phyloP scores from a whole-genome alignment of 2,113 vertebrate species.

The Paramisgurnus dabryanus region DNA sequence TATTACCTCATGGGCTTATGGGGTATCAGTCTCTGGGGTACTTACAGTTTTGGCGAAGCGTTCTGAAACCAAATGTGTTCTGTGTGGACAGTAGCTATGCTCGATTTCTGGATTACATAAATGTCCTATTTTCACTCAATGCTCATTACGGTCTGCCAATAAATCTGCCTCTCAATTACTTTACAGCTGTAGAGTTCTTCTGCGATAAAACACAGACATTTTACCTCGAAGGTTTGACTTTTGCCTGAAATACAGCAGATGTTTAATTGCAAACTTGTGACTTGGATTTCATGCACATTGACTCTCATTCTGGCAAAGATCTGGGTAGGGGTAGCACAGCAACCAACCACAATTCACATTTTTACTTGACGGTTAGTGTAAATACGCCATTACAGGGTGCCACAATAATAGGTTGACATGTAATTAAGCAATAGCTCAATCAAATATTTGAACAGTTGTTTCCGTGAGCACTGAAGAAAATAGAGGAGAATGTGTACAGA shows the following conservation, averaged over 20 bases:
- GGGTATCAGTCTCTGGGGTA: conserved; percentile 47
- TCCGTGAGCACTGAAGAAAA: neutral
- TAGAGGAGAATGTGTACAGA: neutral
- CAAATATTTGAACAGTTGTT: neutral
- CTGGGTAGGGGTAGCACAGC: neutral
- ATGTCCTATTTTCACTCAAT: conserved; percentile 1
- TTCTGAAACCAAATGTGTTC: conserved; percentile 30
- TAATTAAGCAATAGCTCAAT: conserved; percentile 1
- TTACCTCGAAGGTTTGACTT: neutral
- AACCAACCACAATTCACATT: neutral
- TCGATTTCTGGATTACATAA: conserved; percentile 34
- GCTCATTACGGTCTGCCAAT: neutral
- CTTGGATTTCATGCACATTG: neutral
- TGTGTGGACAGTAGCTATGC: conserved; percentile 46
- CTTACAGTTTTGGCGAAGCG: conserved; percentile 18
- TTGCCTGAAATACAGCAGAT: neutral
- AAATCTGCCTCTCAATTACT: conserved; percentile 6
- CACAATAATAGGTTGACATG: neutral
- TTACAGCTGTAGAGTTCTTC: neutral
- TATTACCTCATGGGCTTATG: conserved; percentile 54
- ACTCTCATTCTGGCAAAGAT: neutral
- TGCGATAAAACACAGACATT: neutral
- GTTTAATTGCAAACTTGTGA: neutral
- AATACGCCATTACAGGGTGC: neutral
- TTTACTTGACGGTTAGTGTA: neutral